These are phyloP conservation scores for Drosophila sproati DNA, from an alignment of 1,140 invertebrate species.

Conservation along the genomic window DNA sequence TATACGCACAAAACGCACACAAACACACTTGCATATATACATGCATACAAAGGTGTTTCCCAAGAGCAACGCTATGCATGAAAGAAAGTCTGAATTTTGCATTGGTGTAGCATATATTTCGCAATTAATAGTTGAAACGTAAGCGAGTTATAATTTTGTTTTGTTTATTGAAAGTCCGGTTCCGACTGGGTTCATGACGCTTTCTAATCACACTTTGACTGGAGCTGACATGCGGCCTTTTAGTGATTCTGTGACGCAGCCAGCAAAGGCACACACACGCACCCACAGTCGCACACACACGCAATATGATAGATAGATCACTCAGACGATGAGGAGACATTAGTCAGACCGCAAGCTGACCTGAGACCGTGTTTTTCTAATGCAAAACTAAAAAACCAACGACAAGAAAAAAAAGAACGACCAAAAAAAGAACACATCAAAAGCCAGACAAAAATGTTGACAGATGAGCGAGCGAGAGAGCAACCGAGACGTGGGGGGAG, in stretches of 20 bases:
- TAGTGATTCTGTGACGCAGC: slow-evolving; percentile 59
- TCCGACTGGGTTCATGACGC: neutral
- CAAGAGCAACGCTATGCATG: neutral
- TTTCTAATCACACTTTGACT: slow-evolving; percentile 39
- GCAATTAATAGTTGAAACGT: too few relatives aligned
- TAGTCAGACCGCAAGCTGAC: slow-evolving; percentile 24
- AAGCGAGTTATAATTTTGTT: neutral
- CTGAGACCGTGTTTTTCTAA: slow-evolving; percentile 20
- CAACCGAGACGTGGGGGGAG: neutral
- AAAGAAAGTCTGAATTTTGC: neutral
- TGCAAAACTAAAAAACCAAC: slow-evolving; percentile 21
- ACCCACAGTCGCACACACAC: neutral
- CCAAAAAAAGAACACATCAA: slow-evolving; percentile 25
- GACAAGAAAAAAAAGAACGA: slow-evolving; percentile 1
- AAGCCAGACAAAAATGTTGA: slow-evolving; percentile 42
- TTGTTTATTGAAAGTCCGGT: neutral
- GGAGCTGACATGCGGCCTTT: slow-evolving; percentile 64
- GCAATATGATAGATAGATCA: neutral
- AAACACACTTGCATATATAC: slow-evolving; percentile 21
- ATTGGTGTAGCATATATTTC: neutral
- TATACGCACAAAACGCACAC: slow-evolving; percentile 22
- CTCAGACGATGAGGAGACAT: slow-evolving; percentile 2
- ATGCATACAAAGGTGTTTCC: neutral
- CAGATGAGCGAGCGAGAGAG: slow-evolving; percentile 2
- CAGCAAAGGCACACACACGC: neutral